phyloP scores from a whole-genome alignment of 2,113 vertebrate species.

The Etia nguti region DNA sequence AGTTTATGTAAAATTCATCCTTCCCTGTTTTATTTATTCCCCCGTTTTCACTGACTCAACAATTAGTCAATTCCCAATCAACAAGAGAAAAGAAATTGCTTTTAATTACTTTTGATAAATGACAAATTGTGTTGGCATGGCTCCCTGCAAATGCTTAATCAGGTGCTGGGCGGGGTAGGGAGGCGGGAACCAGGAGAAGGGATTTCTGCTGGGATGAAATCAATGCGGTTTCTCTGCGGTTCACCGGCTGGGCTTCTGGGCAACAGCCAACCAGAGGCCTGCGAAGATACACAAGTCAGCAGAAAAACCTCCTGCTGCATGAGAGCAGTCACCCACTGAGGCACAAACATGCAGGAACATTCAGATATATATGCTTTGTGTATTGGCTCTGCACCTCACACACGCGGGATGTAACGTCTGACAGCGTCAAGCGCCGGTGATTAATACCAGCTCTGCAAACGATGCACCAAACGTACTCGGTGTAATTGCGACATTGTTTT shows the following conservation, averaged over 20 bases:
- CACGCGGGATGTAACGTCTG: not conserved
- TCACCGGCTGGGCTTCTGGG: conserved; percentile 60
- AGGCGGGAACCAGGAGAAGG: conserved; percentile 27
- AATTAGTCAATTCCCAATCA: conserved; percentile 74
- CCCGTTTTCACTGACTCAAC: conserved; percentile 60
- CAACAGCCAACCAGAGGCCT: conserved; percentile 58
- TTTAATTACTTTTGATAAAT: conserved; percentile 81
- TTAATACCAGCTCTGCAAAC: not conserved
- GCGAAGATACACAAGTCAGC: conserved; percentile 59
- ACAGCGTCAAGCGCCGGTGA: not conserved
- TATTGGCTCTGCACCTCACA: not conserved
- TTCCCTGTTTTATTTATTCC: conserved; percentile 63
- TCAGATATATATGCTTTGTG: not conserved
- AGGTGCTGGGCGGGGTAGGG: conserved; percentile 44
- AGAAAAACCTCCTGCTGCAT: conserved; percentile 32
- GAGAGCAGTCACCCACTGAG: conserved; percentile 14
- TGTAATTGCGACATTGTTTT: not conserved
- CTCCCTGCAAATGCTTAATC: conserved; percentile 63
- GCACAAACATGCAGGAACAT: conserved; percentile 17
- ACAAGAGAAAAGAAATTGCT: conserved; percentile 71
- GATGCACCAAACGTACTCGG: not conserved
- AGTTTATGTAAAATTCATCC: conserved; percentile 66
- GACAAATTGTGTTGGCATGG: conserved; percentile 71
- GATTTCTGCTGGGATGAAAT: conserved; percentile 68
- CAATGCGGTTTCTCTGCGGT: conserved; percentile 62